Conservation (phyloP, 2,888 invertebrate species). For the Hyalella azteca region DNA sequence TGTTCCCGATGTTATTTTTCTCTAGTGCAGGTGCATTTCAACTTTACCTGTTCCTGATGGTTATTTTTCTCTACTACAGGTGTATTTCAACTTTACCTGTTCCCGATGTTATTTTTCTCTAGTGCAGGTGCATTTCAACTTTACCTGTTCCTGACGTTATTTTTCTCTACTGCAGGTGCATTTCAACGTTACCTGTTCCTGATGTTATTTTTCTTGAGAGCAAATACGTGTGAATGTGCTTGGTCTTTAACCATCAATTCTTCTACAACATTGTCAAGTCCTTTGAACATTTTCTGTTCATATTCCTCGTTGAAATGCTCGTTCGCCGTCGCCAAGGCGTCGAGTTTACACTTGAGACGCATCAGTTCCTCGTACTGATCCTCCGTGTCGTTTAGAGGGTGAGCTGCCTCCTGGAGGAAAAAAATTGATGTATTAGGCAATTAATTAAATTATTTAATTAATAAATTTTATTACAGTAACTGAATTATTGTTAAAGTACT, state of each 20-base stretch:
- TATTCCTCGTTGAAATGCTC: neutral
- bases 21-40: no score
- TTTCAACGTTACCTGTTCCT: neutral
- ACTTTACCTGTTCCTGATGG: no score
- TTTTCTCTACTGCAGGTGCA: no score
- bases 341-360: constrained; percentile 5
- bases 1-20: no score
- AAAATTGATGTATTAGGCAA: neutral
- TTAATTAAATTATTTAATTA: no score
- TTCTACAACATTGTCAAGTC: constrained; percentile 1
- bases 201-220: neutral
- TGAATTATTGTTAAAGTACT: no score
- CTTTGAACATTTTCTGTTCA: neutral
- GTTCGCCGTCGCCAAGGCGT: neutral
- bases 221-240: neutral
- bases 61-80: no score
- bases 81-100: no score
- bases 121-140: no score
- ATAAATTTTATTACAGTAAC: no score
- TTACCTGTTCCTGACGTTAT: no score
- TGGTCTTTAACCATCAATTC: constrained; percentile 6
- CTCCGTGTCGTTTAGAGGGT: neutral
- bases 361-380: constrained; percentile 14
- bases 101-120: no score
- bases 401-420: neutral